A percentile compares a stretch with the other conserved stretches of the same genome.
Evolutionary conservation across 2,797 vertebrate species (phyloP).

Genomic region (Oreochromis grahami): DNA sequence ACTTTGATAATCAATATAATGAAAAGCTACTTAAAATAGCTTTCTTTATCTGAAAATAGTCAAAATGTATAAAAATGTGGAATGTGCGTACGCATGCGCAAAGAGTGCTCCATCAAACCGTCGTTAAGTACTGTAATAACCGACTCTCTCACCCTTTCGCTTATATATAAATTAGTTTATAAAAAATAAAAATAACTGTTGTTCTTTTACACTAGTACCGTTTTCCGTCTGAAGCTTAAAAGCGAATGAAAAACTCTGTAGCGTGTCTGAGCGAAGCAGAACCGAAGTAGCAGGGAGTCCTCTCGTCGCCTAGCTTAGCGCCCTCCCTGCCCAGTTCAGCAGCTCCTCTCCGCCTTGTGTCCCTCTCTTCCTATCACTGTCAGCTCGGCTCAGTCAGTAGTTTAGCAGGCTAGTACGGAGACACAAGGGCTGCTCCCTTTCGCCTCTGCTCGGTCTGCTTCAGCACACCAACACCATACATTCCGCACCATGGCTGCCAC

Average conservation of each 20-base stretch:
- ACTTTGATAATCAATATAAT: not conserved
- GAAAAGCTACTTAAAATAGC: not conserved
- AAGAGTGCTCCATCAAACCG: not conserved
- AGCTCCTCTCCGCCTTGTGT: conserved; percentile 8
- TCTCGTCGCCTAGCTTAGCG: conserved; percentile 12
- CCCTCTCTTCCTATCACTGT: conserved; percentile 43
- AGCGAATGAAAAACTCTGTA: not conserved
- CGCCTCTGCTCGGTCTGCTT: conserved; percentile 49
- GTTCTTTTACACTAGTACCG: accelerated
- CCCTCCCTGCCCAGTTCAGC: not conserved
- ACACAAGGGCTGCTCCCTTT: conserved; percentile 68
- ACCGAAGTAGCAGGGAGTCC: not conserved
- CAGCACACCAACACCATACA: conserved; percentile 43
- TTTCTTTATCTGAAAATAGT: not conserved
- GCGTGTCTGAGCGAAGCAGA: not conserved
- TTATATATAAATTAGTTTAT: not conserved
- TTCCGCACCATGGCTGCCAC: conserved; percentile 81
- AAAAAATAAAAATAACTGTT: accelerated
- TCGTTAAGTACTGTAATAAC: not conserved
- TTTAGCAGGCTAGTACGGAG: conserved; percentile 53
- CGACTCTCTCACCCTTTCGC: not conserved
- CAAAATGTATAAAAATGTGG: not conserved
- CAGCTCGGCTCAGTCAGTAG: conserved; percentile 48
- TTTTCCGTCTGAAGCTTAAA: not conserved
- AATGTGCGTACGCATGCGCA: not conserved